Evolutionary conservation across 2,888 invertebrate genomes (phyloP).

Genomic region (Hirudinaria manillensis): DNA sequence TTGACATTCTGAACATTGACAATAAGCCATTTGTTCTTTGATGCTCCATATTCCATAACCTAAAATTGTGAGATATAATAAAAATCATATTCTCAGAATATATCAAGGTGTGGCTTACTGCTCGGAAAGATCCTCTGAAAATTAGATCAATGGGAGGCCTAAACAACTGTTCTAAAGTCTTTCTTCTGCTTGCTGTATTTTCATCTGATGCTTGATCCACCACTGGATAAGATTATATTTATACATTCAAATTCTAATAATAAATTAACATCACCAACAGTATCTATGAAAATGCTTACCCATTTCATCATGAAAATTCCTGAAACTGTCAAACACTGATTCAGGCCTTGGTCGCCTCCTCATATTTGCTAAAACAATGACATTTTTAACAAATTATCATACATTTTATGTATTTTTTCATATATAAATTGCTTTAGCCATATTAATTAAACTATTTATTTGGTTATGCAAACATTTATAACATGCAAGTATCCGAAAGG

Average conservation of each 20-base stretch:
- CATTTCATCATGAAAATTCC: conserved; percentile 58
- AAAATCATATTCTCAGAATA: too few species aligned
- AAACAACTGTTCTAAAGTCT: conserved; percentile 65
- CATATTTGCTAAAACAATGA: conserved; percentile 43
- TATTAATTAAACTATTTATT: neutral
- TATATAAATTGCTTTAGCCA: neutral
- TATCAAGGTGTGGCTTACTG: conserved; percentile 47
- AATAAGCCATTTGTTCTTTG: conserved; percentile 63
- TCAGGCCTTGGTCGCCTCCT: conserved; percentile 47
- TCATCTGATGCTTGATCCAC: neutral
- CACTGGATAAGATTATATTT: neutral
- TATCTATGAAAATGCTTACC: conserved; percentile 45
- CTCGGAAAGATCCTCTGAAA: conserved; percentile 61
- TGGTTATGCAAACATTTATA: neutral
- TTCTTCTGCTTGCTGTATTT: conserved; percentile 50
- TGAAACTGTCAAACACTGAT: conserved; percentile 57
- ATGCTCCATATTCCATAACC: conserved; percentile 61
- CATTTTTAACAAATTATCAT: conserved; percentile 1
- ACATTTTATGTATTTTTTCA: neutral
- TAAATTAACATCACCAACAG: neutral
- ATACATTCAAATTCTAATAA: too few species aligned
- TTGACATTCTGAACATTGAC: conserved; percentile 67
- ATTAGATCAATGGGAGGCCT: conserved; percentile 66
- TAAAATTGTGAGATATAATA: conserved; percentile 42
- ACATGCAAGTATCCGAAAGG: too few species aligned